phyloP scores from a whole-genome alignment of 2,888 invertebrate species.

The Drosophila maculinotata region DNA sequence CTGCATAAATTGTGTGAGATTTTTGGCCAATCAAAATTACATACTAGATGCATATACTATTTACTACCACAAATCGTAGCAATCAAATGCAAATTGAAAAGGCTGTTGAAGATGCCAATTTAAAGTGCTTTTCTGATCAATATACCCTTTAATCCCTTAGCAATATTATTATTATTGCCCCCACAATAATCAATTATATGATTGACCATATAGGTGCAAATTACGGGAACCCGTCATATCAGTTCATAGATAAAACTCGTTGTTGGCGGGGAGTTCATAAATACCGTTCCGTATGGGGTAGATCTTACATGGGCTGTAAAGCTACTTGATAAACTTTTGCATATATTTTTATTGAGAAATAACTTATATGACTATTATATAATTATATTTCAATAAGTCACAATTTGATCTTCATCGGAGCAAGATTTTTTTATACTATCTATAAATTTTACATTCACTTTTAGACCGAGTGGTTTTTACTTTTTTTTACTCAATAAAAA shows the following conservation, averaged over 20 bases:
- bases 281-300: constrained; percentile 15
- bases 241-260: constrained; percentile 14
- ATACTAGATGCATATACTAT: neutral
- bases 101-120: neutral
- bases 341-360: no score
- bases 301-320: neutral
- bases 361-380: no score
- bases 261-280: constrained; percentile 8
- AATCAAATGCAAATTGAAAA: neutral
- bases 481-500: no score
- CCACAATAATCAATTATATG: constrained; percentile 2
- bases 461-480: no score
- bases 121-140: neutral
- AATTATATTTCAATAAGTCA: no score
- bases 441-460: no score
- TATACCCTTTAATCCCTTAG: neutral
- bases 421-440: no score
- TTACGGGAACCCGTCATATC: constrained; percentile 10
- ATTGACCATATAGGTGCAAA: neutral
- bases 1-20: constrained; percentile 3
- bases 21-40: constrained; percentile 7
- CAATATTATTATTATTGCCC: neutral
- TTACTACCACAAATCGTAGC: no score
- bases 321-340: no score
- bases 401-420: no score